These are phyloP conservation scores for Chloroclystis v-ata DNA, from an alignment of 2,888 invertebrate species.

Conservation along the genomic window DNA sequence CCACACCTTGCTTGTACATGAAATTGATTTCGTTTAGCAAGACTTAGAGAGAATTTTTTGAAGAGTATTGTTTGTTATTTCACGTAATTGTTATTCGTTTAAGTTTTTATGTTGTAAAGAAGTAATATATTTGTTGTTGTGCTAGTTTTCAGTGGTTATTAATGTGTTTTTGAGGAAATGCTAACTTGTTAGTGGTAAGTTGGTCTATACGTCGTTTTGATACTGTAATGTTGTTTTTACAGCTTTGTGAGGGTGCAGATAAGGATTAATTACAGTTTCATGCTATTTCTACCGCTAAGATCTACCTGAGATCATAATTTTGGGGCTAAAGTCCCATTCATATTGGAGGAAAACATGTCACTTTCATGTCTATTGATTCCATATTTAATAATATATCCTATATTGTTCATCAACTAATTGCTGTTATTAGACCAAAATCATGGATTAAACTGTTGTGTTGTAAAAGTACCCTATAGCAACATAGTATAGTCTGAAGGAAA, in stretches of 20 bases:
- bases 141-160: conserved; percentile 41
- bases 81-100: conserved; percentile 35
- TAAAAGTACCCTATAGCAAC: no score
- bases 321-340: no score
- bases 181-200: conserved; percentile 33
- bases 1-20: conserved; percentile 33
- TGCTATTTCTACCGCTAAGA: conserved; percentile 14
- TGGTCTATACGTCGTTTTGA: conserved; percentile 19
- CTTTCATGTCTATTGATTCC: no score
- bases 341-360: no score
- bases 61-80: conserved; percentile 33
- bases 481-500: no score
- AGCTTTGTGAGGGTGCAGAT: conserved; percentile 25
- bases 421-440: no score
- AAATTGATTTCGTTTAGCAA: conserved; percentile 32
- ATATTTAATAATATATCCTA: no score
- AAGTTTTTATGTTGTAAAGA: conserved; percentile 35
- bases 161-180: conserved; percentile 32
- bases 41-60: conserved; percentile 26
- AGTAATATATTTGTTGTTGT: conserved; percentile 46
- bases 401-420: no score
- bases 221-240: conserved; percentile 21
- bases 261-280: conserved; percentile 27
- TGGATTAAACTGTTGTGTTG: no score
- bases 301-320: not conserved